Base-by-base conservation (phyloP, 2,888 invertebrate genomes). In the Chalcis sispes region DNA sequence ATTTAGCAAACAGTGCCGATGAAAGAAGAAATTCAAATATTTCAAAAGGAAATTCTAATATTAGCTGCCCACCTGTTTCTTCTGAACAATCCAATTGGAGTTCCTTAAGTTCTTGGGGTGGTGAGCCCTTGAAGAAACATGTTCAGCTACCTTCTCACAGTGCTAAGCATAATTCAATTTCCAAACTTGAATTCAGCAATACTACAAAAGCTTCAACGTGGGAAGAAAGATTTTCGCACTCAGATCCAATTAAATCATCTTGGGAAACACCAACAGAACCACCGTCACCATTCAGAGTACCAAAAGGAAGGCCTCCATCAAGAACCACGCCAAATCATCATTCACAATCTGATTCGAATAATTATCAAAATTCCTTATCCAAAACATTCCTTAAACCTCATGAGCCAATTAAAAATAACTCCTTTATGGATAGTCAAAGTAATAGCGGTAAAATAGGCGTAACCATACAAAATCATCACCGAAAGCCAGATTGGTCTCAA, bases 281-380 rank as follows among this genome's bases (percentile, higher is more conserved):
- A 78, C 91, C 90, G 59, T 90, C 91, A 2, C 90, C 93, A 10
- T 93, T 93, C 81, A 89, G 93, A 82, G 91, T 93, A 23, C 93
- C 93, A 1, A 93, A 92, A 87, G 92, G 92, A 0, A 90, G 92
- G 80, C 92, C 92, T 36, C 93, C 92, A 36, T 93, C 92, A 3
- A 89, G 93, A 76, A 91, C 91, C 36, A 88, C 89, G 10, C 90
- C 90, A n/a, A 86, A 84, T 66, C 86, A 86, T 80, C 90, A 91
- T 27, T 87, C 89, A 0, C 90, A 91, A 64, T 85, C 89, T 15
- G 85, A 88, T 1, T 71, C 90, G 56, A 91, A 90, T 80, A 89
- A 90, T 78, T 90, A 91, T 77, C 85, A 86, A 65, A 84, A 82
- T 79, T 67, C 83, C 25, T 82, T 85, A 36, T 79, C 85, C 1